phyloP scores from a whole-genome alignment of 2,888 invertebrate genomes.

The Portevinia maculata region DNA sequence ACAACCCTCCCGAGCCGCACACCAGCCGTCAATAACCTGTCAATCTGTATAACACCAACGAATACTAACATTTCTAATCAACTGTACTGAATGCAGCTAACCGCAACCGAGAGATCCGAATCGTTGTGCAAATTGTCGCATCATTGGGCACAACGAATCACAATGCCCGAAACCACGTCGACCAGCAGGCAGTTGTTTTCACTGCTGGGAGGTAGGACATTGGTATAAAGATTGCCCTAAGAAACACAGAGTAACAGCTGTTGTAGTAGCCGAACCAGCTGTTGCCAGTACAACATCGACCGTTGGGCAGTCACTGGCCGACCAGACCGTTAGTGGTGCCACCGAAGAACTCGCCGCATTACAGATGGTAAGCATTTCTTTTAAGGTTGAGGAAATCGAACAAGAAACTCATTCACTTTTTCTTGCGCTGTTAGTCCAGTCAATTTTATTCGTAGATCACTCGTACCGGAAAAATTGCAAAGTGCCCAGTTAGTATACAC shows the following conservation, averaged over 20 bases:
- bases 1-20: not conserved
- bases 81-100: conserved; percentile 2
- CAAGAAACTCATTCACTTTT: conserved; percentile 10
- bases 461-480: conserved; percentile 29
- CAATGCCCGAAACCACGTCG: too few relatives aligned
- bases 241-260: conserved; percentile 15
- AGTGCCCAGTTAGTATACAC: not conserved
- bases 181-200: conserved; percentile 27
- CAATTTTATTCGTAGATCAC: conserved; percentile 35
- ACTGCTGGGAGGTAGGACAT: conserved; percentile 19
- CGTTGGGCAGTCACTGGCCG: not conserved
- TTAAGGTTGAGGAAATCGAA: conserved; percentile 4
- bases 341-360: conserved; percentile 5
- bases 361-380: conserved; percentile 30
- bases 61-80: too few relatives aligned
- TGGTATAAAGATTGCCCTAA: conserved; percentile 18
- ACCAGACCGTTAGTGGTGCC: not conserved
- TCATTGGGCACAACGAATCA: conserved; percentile 30
- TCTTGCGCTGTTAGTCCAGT: conserved; percentile 23
- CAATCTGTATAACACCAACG: conserved; percentile 7
- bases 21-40: not conserved
- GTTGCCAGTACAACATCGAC: not conserved
- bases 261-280: conserved; percentile 1
- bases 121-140: conserved; percentile 14
- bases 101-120: conserved; percentile 24